phyloP scores from a whole-genome alignment of 2,888 invertebrate species.

The Drosophila pseudotakahashii region DNA sequence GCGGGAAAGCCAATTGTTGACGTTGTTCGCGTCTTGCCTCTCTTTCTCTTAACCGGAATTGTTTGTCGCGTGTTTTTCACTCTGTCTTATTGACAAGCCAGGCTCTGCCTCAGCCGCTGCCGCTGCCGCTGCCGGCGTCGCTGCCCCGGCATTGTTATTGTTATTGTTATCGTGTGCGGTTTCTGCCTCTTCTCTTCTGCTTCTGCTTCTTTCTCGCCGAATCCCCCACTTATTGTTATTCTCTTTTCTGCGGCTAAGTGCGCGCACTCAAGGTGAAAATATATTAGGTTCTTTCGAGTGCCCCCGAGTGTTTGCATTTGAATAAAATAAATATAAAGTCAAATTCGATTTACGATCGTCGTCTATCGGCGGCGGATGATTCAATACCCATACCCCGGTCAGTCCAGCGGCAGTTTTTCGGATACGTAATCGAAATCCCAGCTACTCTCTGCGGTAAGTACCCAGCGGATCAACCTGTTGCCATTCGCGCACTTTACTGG shows the following conservation, averaged over 20 bases:
- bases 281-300: conserved; percentile 71
- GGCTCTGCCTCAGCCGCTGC: conserved; percentile 38
- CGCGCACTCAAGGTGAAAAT: conserved; percentile 74
- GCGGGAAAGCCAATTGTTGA: conserved; percentile 30
- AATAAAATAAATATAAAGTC: conserved; percentile 54
- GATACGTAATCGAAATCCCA: conserved; percentile 7
- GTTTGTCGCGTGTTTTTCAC: conserved; percentile 57
- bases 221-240: conserved; percentile 30
- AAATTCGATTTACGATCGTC: conserved; percentile 56
- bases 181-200: conserved; percentile 13
- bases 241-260: conserved; percentile 65
- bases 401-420: conserved; percentile 8
- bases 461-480: conserved; percentile 29
- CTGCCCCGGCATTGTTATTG: conserved; percentile 65
- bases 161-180: conserved; percentile 55
- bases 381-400: conserved; percentile 13
- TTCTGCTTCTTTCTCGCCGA: conserved; percentile 32
- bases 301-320: conserved; percentile 66
- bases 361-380: conserved; percentile 28
- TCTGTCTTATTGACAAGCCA: conserved; percentile 56
- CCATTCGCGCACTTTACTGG: conserved; percentile 15
- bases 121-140: conserved; percentile 41
- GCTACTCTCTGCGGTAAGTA: conserved; percentile 16
- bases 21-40: conserved; percentile 37
- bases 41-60: conserved; percentile 53